A percentile compares a stretch with the other conserved stretches of the same genome.
These are phyloP conservation scores for Coracopsis vasa DNA, from an alignment of 2,113 vertebrate species.

Conservation along the genomic window DNA sequence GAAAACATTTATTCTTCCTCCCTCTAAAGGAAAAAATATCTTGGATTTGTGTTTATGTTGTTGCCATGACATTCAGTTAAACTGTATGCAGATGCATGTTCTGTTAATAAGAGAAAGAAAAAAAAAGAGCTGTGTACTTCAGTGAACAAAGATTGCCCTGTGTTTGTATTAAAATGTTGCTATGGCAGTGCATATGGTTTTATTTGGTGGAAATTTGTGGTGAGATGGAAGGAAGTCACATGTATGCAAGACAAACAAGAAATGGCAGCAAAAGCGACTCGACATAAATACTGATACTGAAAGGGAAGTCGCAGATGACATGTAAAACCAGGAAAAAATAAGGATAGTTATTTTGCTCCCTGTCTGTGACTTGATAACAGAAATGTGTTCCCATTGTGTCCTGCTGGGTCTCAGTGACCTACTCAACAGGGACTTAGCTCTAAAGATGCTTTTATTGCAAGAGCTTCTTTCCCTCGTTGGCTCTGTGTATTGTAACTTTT, in stretches of 20 bases:
- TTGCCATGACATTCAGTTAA: constrained; percentile 74
- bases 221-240: constrained; percentile 60
- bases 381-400: background rate
- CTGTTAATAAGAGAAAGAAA: constrained; percentile 54
- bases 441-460: background rate
- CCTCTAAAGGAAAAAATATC: constrained; percentile 31
- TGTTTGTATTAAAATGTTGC: constrained; percentile 79
- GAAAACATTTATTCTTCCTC: constrained; percentile 47
- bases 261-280: constrained; percentile 25
- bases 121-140: constrained; percentile 56
- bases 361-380: background rate
- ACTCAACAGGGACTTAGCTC: background rate
- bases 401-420: background rate
- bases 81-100: constrained; percentile 71
- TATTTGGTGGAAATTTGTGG: constrained; percentile 72
- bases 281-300: constrained; percentile 39
- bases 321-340: background rate
- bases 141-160: constrained; percentile 64
- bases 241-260: constrained; percentile 59
- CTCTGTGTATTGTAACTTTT: background rate
- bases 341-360: background rate
- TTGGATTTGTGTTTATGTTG: constrained; percentile 65
- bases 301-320: background rate
- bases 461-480: background rate
- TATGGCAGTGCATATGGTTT: constrained; percentile 77